phyloP scores from a whole-genome alignment of 2,888 invertebrate genomes.

The Germaria angustata region DNA sequence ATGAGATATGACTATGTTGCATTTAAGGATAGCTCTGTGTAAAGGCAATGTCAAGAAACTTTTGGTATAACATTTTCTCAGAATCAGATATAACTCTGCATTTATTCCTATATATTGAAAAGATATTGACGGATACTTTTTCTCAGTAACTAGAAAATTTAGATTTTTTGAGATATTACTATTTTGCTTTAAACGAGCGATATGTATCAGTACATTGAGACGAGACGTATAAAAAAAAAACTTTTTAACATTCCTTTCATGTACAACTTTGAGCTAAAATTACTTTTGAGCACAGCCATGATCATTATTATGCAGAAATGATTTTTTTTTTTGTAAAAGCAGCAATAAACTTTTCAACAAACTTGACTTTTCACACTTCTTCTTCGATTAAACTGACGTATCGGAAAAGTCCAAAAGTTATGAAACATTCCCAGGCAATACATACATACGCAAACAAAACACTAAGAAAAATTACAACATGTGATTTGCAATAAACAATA shows the following conservation, averaged over 20 bases:
- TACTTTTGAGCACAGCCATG: conserved; percentile 28
- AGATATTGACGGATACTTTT: too few species aligned
- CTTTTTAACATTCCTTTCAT: neutral
- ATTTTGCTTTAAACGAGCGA: too few species aligned
- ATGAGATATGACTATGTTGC: too few species aligned
- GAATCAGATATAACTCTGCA: too few species aligned
- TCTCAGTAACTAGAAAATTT: too few species aligned
- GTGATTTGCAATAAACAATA: too few species aligned
- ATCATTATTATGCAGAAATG: conserved; percentile 69
- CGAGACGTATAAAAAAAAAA: neutral
- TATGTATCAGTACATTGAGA: neutral
- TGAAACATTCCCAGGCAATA: neutral
- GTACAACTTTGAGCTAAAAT: conserved; percentile 12
- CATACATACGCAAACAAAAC: conserved; percentile 20
- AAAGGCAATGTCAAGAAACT: too few species aligned
- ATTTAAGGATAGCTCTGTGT: too few species aligned
- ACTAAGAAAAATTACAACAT: too few species aligned
- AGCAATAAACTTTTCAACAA: conserved; percentile 68
- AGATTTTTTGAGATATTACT: too few species aligned
- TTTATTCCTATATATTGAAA: too few species aligned
- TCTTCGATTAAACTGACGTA: conserved; percentile 54
- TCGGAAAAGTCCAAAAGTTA: conserved; percentile 45
- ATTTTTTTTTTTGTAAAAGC: conserved; percentile 58
- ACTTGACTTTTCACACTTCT: conserved; percentile 70
- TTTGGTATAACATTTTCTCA: too few species aligned